Base-by-base conservation (phyloP, 1,140 invertebrate genomes). In the Venustaconcha ellipsiformis region DNA sequence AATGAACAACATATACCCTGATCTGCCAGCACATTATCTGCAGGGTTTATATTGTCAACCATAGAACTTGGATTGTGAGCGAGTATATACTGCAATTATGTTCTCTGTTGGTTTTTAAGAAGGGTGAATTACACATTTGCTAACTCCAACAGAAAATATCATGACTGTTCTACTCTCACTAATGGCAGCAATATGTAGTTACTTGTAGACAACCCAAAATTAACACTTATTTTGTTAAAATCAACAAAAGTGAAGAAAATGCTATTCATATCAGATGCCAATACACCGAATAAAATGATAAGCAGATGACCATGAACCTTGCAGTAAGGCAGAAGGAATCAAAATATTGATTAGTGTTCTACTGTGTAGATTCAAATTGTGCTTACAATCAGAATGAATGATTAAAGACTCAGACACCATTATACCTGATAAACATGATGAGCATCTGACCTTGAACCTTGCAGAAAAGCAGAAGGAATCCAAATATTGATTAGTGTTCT, bases 381-480 rank as follows among this genome's bases (percentile, higher is more conserved):
- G 76, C 74, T 62, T 20, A 72, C 57, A 77, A 72, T 58, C 26
- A 64, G 3, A 20, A 65, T 37, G 17, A 0, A 37, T n/a, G 55
- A n/a, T 6, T 15, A 15, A 66, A 2, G 15, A 37, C 55, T 37
- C 37, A 37, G 8, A 37, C 37, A 1, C 37, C 37, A 37, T 57
- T 62, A n/a, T 88, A 97, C 95, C 92, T 98, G 94, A 90, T 97
- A 97, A 58, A 96, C 95, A 90, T 96, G 95, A 90, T 96, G 94
- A 66, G 93, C 91, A 82, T 95, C 94, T 14, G 94, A 92, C 70
- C 92, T 92, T 13, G 83, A 72, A 26, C 95, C 95, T 70, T 95
- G 94, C 15, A 97, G 90, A 90, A 97, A 98, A 4, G 95, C 96
- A 26, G 94, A 95, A 14, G 96, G 96, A 81, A 97, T 96, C 94